Base-by-base conservation (phyloP, 1,140 invertebrate species). In the Cherax quadricarinatus region DNA sequence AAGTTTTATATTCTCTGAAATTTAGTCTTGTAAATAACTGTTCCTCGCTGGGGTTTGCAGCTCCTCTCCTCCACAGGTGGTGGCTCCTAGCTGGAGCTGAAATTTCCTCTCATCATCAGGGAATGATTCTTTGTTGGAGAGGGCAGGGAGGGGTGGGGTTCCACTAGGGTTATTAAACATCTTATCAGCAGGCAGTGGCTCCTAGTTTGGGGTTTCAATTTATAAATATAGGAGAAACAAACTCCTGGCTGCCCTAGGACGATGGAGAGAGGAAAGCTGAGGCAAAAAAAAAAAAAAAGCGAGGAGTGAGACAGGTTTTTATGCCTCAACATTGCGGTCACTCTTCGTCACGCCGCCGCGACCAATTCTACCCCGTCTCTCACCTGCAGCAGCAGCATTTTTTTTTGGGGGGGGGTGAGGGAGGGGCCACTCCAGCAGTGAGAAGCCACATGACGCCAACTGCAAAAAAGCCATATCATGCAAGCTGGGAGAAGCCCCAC, bases 321-420 rank as follows among this genome's bases (percentile, higher is more conserved):
- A 53, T 84, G 53, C 82, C 30, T 18, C 80, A 9, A 81, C 80
- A 84, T 84, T 84, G 82, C 53, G 82, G 82, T 84, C 82, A 84
- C 82, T 84, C 57, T 84, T 18, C 82, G 51, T 84, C 82, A 84
- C 82, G 82, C 82, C 62, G 82, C 82, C 16, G 12, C 62, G 16
- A 21, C 70, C 70, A n/a, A 24, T 6, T 41, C 70, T 30, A 21
- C 80, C 53, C 1, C 49, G 12, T 6, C 80, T 48, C 30, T 21
- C 70, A 75, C n/a, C 70, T 82, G n/a, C 80, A 57, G 9, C 82
- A 41, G 18, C n/a, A 41, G 0, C 14, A 57, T 57, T 57, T 57
- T 57, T 57, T 57, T 9, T 57, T 57, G 53, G 9, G 9, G 1
- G 53, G 1, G 1, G 30, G n/a, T n/a, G n/a, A n/a, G n/a, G 30